These are phyloP conservation scores for Hylaeus anthracinus DNA, from an alignment of 1,140 invertebrate species.

Conservation along the genomic window DNA sequence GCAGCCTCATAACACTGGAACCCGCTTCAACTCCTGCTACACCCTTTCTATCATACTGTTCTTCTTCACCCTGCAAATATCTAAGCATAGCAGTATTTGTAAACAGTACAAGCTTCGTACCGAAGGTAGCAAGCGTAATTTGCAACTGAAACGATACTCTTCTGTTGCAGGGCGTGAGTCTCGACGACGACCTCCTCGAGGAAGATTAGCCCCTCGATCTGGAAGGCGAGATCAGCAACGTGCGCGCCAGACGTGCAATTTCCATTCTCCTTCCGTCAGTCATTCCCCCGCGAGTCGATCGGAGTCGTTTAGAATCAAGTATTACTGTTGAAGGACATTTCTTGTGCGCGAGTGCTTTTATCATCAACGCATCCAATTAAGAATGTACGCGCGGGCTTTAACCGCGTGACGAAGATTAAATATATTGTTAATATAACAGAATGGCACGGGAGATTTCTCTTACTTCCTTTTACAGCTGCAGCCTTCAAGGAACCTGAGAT, in stretches of 20 bases:
- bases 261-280: conserved; percentile 55
- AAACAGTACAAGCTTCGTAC: too few species aligned
- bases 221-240: conserved; percentile 16
- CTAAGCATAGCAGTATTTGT: too few species aligned
- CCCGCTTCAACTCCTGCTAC: too few species aligned
- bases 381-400: conserved; percentile 31
- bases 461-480: neutral
- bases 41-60: too few species aligned
- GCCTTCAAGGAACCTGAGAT: too few species aligned
- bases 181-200: conserved; percentile 85
- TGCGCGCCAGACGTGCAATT: conserved; percentile 36
- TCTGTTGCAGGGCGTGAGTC: conserved; percentile 83
- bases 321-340: conserved; percentile 45
- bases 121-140: too few species aligned
- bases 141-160: too few species aligned
- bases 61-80: too few species aligned
- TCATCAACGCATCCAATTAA: conserved; percentile 37
- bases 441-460: neutral
- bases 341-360: conserved; percentile 58
- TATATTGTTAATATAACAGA: conserved; percentile 71
- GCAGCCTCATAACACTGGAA: too few species aligned
- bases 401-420: conserved; percentile 55
- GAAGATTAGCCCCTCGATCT: conserved; percentile 76
- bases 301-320: conserved; percentile 52
- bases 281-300: conserved; percentile 60